Evolutionary conservation across 2,113 vertebrate genomes (phyloP).

Genomic region (Phalacrocorax carbo): DNA sequence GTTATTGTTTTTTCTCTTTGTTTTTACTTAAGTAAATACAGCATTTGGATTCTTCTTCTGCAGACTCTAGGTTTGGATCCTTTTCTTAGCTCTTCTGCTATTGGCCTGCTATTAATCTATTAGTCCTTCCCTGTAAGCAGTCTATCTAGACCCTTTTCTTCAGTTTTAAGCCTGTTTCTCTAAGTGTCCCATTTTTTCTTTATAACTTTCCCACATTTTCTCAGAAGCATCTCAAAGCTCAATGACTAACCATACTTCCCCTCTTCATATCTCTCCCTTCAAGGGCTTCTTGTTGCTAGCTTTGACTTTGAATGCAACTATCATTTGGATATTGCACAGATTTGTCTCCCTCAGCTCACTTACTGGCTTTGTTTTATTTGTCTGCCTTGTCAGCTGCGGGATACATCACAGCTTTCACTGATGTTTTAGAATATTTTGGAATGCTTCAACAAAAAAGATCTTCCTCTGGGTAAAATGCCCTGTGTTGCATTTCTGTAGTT

Average conservation of each 20-base stretch:
- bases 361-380: neutral
- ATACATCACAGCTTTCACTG: neutral
- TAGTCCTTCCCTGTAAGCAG: neutral
- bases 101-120: neutral
- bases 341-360: neutral
- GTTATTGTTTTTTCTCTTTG: neutral
- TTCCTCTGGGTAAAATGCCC: neutral
- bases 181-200: neutral
- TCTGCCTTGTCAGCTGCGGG: neutral
- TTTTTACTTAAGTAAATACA: neutral
- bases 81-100: neutral
- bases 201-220: neutral
- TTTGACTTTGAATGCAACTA: neutral
- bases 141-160: neutral
- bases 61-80: neutral
- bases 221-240: neutral
- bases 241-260: neutral
- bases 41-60: neutral
- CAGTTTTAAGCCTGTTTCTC: neutral
- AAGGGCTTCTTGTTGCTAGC: neutral
- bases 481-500: neutral
- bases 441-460: neutral
- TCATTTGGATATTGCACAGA: neutral
- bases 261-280: neutral
- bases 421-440: neutral